Evolutionary conservation across 2,888 invertebrate genomes (phyloP).

Genomic region (Keiferia lycopersicella): DNA sequence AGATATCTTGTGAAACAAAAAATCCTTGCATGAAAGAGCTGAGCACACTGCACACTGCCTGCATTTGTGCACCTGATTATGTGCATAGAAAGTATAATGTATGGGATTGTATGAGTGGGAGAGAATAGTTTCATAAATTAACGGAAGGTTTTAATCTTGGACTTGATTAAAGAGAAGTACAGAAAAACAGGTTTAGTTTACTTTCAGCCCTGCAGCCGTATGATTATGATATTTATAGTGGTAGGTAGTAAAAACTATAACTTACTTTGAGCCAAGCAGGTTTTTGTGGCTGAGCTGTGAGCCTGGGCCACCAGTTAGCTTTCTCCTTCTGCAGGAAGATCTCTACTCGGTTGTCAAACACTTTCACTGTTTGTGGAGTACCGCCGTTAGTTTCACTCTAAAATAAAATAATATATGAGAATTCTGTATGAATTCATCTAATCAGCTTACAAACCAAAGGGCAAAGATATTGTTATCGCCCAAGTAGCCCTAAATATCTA

Average conservation of each 20-base stretch:
- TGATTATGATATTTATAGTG: no score
- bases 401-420: background rate
- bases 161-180: no score
- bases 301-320: slow-evolving; percentile 90
- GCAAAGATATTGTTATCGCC: slow-evolving; percentile 1
- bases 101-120: no score
- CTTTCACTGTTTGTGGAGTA: slow-evolving; percentile 58
- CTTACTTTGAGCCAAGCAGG: slow-evolving; percentile 92
- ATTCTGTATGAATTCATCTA: background rate
- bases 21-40: no score
- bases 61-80: no score
- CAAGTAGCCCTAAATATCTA: background rate
- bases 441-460: background rate
- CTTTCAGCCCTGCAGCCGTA: no score
- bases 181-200: no score
- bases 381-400: slow-evolving; percentile 48
- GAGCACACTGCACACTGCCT: no score
- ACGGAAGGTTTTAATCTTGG: no score
- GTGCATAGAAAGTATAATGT: no score
- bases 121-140: no score
- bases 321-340: slow-evolving; percentile 86
- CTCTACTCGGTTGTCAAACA: slow-evolving; percentile 89
- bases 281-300: slow-evolving; percentile 90
- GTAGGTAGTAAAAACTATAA: background rate
- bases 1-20: no score